phyloP scores from a whole-genome alignment of 2,113 vertebrate genomes.

The Shinisaurus crocodilurus region DNA sequence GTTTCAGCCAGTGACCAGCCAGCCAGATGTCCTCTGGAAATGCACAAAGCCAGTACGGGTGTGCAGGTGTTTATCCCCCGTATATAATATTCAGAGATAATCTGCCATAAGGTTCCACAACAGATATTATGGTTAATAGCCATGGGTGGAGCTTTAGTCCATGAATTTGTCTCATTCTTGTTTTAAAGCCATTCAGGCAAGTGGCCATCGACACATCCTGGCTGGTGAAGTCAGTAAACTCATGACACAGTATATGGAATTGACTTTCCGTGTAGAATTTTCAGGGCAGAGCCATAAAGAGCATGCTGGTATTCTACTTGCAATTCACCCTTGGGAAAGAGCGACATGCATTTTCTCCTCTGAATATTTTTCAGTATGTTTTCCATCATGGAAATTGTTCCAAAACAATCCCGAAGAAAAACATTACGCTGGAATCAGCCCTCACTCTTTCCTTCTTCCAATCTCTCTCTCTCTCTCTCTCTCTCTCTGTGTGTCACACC shows the following conservation, averaged over 20 bases:
- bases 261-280: neutral
- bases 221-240: neutral
- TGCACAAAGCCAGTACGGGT: neutral
- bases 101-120: neutral
- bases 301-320: neutral
- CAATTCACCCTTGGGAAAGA: neutral
- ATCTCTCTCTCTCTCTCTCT: neutral
- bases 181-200: neutral
- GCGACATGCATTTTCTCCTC: neutral
- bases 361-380: neutral
- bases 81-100: neutral
- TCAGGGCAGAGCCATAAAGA: neutral
- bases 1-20: neutral
- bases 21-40: neutral
- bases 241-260: neutral
- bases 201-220: neutral
- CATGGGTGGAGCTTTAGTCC: neutral
- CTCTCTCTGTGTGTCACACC: neutral
- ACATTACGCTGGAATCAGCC: neutral
- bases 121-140: neutral
- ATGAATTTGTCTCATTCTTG: neutral
- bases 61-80: neutral
- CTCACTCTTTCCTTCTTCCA: neutral
- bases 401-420: neutral
- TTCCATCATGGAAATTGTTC: neutral